Evolutionary conservation across 2,888 invertebrate genomes (phyloP), one percentile per base, ranked within the genome.

Genomic region (Yponomeuta evonymella): DNA sequence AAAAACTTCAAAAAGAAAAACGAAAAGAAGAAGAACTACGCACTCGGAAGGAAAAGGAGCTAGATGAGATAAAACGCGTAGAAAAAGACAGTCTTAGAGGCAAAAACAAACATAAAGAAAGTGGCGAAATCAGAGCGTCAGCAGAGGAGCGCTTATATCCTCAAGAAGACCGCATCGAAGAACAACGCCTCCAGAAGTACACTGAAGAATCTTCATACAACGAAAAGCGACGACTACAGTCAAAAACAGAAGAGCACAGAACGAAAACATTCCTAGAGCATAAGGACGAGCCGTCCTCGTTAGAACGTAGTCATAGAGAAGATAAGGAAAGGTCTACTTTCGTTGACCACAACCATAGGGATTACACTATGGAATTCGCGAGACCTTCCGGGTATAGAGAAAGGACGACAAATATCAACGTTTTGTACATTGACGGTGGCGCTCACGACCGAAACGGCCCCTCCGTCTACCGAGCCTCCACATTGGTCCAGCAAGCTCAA

Each of bases 331-430:
- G 75, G 68, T 79, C 79, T 2, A 79, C 72, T 72, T 86, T 85
- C 72, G 74, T 84, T 1, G 85, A 86, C 29, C 83, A 83, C 67
- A 85, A 77, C 51, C 79, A 81, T 71, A 81, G 75, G 74, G 86
- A 88, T 73, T 86, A 85, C 68, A 81, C 84, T 0, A 79, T 82
- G 78, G 88, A 86, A 65, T 86, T 88, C 71, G 79, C 77, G 36
- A 58, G 82, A 62, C 88, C 88, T 4, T 77, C 87, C 2, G 78
- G 79, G 0, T 87, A 87, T 69, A 79, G 79, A 74, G 85, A 86
- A 73, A 83, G 75, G 71, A 76, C 79, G 36, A 82, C 79, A 62
- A 83, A 84, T 64, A 67, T 68, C 10, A 77, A 79, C 0, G 74
- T 72, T 69, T 65, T 74, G 23, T 48, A 51, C 8, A 67, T 73